These are phyloP conservation scores for Eunapius fragilis DNA, from an alignment of 37 sponge, comb jelly and placozoan species.

Conservation along the genomic window DNA sequence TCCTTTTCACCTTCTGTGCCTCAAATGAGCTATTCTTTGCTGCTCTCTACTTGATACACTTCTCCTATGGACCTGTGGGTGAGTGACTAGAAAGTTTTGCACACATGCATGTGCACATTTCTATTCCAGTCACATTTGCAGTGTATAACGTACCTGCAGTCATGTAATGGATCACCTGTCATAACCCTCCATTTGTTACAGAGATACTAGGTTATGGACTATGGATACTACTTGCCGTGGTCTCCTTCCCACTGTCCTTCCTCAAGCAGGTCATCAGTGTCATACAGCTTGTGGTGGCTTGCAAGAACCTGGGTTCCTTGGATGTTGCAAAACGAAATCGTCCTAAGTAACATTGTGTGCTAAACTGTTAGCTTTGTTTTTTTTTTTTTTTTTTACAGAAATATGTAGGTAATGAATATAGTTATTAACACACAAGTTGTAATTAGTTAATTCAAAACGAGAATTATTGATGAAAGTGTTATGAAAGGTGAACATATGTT, in stretches of 20 bases:
- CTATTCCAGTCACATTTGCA: background rate
- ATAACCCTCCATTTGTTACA: background rate
- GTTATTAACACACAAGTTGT: no score
- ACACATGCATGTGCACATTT: background rate
- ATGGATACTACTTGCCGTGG: conserved; percentile 42
- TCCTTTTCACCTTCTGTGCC: conserved; percentile 90
- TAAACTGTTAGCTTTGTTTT: no score
- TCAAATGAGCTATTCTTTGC: conserved; percentile 86
- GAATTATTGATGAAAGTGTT: no score
- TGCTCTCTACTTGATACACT: conserved; percentile 67
- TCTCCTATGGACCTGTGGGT: conserved; percentile 60
- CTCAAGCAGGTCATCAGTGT: conserved; percentile 74
- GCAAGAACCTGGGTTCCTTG: conserved; percentile 43
- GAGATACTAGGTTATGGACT: conserved; percentile 9
- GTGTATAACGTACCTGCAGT: no score
- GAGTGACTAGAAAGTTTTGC: background rate
- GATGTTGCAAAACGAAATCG: conserved; percentile 30
- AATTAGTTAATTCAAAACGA: no score
- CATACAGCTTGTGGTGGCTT: conserved; percentile 70
- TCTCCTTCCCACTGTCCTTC: conserved; percentile 59
- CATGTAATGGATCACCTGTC: background rate
- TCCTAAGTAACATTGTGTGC: background rate
- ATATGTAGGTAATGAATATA: no score
- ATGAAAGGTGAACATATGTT: no score
- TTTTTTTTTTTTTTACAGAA: no score